phyloP scores from a whole-genome alignment of 2,888 invertebrate genomes.

The Zonitis immaculata region DNA sequence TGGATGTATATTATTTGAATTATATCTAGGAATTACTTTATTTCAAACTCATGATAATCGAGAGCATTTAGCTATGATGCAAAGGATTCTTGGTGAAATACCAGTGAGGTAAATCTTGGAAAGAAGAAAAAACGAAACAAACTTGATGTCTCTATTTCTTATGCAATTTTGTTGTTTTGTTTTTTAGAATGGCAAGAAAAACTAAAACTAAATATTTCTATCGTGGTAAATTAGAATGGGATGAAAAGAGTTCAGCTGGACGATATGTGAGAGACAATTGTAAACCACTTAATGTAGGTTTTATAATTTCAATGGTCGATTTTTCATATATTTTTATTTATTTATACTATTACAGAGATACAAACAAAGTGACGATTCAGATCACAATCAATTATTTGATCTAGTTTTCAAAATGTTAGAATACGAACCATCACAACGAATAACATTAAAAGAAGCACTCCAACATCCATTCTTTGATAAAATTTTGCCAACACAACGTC shows the following conservation, averaged over 20 bases:
- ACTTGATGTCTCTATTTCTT: conserved; percentile 8
- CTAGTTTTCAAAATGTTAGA: conserved; percentile 94
- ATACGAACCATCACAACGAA: conserved; percentile 89
- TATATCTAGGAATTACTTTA: conserved; percentile 95
- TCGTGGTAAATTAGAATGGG: conserved; percentile 97
- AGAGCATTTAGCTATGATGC: conserved; percentile 99
- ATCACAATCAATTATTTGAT: conserved; percentile 91
- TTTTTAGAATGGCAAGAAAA: conserved; percentile 76
- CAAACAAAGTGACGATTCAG: conserved; percentile 79
- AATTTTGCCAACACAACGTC: conserved; percentile 71
- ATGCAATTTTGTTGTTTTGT: conserved; percentile 13
- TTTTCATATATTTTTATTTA: not conserved
- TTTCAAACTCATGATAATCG: conserved; percentile 99
- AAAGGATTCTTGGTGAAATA: conserved; percentile 93
- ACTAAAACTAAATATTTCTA: conserved; percentile 98
- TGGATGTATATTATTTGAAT: conserved; percentile 98
- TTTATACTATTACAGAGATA: conserved; percentile 91
- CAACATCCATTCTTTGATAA: conserved; percentile 90
- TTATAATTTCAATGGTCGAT: not conserved
- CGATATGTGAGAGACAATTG: conserved; percentile 98
- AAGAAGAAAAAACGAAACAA: no score
- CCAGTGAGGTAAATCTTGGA: conserved; percentile 85
- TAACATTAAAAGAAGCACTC: conserved; percentile 83
- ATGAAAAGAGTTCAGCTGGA: conserved; percentile 92
- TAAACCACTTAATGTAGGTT: conserved; percentile 81